Evolutionary conservation across 2,797 vertebrate species (phyloP), one percentile per base, ranked within the genome.

Genomic region (Oreortyx pictus): DNA sequence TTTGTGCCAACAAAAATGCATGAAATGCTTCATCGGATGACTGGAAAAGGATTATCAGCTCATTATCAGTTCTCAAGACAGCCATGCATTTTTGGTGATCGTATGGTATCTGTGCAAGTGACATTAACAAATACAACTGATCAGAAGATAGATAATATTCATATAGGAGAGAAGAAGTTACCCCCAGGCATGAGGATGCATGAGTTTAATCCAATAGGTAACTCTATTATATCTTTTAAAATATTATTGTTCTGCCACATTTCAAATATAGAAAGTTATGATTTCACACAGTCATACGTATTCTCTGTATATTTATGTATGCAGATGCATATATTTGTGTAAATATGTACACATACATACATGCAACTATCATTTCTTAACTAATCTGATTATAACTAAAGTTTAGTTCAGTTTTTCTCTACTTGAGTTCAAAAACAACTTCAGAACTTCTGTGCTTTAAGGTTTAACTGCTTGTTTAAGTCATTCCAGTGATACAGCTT

Each of bases 21-120:
- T 11, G 98, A 98, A 92, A 97, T 99, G 65, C 98, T 99, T 95
- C 99, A 99, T 96, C 98, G 98, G 54, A 99, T 99, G 99, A 98
- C 98, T n/a, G 99, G 99, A 22, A 99, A 98, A 97, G 99, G 99
- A 73, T 98, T 99, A 74, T 98, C 98, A 3, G 99, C 98, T 62
- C 97, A 98, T 81, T 99, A 99, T 96, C 97, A 97, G 90, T 99
- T 99, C 96, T 98, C 98, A 93, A 97, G 99, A 90, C 98, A 99
- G 85, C 97, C 98, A 5, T 98, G 98, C 90, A 97, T 98, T 97
- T 99, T 98, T 96, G 97, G 97, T 94, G 97, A 98, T 91, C 91
- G 57, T 73, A 99, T 99, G 99, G 98, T 99, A 50, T 97, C 98
- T 19, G 98, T 99, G 9, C 98, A 99, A 96, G 93, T 99, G 94